Evolutionary conservation across 2,797 vertebrate genomes (phyloP).

Genomic region (Clarias platycephalus): DNA sequence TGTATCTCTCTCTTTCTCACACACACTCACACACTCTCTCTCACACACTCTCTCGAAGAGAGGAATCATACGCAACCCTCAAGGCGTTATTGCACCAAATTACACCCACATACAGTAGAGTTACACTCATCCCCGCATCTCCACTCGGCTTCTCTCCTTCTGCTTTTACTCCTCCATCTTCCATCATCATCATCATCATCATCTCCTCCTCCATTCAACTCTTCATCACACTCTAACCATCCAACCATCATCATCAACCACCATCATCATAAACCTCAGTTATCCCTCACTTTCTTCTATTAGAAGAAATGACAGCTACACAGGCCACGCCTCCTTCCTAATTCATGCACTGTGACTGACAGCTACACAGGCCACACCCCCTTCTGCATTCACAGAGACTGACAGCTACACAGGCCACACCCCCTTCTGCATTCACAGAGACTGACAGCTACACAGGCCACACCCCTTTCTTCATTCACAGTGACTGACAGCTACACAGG

Average conservation of each 20-base stretch:
- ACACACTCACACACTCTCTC: slow-evolving; percentile 24
- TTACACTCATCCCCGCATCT: slow-evolving; percentile 7
- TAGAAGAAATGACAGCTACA: slow-evolving; percentile 21
- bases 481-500: not conserved
- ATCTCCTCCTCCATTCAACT: not conserved
- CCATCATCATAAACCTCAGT: not conserved
- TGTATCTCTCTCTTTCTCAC: slow-evolving; percentile 75
- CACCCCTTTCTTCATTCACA: not conserved
- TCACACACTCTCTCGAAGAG: not conserved
- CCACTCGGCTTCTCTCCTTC: not conserved
- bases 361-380: not conserved
- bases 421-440: not conserved
- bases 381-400: too few relatives aligned
- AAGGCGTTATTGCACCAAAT: slow-evolving; percentile 38
- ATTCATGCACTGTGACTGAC: not conserved
- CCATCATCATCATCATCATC: slow-evolving; percentile 8
- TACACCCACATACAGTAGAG: slow-evolving; percentile 50
- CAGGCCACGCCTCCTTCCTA: not conserved
- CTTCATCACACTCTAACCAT: slow-evolving; percentile 56
- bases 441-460: not conserved
- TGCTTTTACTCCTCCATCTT: not conserved
- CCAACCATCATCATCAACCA: not conserved
- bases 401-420: not conserved
- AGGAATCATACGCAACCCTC: slow-evolving; percentile 22
- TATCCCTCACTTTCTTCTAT: slow-evolving; percentile 58